Evolutionary conservation across 2,113 vertebrate genomes (phyloP).

Genomic region (Xyliphius kryptos): DNA sequence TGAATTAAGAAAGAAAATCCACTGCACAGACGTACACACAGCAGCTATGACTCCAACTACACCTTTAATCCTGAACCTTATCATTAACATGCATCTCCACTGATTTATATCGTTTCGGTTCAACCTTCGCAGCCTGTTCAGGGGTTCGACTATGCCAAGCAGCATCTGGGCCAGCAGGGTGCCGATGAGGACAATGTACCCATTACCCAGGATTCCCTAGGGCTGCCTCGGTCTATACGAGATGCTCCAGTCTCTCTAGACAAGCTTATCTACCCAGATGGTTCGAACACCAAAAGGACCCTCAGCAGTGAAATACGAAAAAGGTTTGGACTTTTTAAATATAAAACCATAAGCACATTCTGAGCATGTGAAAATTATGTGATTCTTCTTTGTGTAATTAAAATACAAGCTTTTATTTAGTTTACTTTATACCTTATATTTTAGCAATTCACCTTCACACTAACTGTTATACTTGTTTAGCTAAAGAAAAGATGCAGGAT

Average conservation of each 20-base stretch:
- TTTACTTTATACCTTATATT: no score
- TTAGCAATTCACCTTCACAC: no score
- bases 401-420: no score
- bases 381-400: no score
- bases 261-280: constrained; percentile 77
- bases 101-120: background rate
- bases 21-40: no score
- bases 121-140: constrained; percentile 80
- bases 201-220: constrained; percentile 85
- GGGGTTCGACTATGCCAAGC: constrained; percentile 97
- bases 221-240: constrained; percentile 80
- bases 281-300: constrained; percentile 80
- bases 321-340: constrained; percentile 66
- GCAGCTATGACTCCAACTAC: no score
- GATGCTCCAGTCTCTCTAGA: constrained; percentile 82
- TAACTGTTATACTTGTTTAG: no score
- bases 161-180: constrained; percentile 92
- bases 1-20: no score
- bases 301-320: constrained; percentile 80
- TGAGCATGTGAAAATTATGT: no score
- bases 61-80: no score
- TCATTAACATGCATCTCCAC: background rate
- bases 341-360: background rate
- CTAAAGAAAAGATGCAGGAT: no score
- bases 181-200: constrained; percentile 86